Conservation (phyloP, 2,797 vertebrate genomes). For the Microcaecilia unicolor region DNA sequence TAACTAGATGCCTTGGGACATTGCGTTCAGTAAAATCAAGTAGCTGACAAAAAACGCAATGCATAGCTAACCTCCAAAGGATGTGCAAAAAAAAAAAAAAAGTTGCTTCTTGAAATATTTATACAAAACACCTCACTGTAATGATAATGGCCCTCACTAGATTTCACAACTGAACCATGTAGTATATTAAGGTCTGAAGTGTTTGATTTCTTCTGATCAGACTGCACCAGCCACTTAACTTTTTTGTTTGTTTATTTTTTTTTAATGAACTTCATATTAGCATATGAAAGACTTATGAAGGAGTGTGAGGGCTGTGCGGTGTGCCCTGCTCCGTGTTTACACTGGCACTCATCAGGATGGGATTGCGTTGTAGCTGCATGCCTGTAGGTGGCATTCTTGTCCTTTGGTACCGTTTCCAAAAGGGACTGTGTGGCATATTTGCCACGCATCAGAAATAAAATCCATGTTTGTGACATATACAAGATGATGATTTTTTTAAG, state of each 20-base stretch:
- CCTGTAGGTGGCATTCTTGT: constrained; percentile 25
- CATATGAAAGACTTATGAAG: constrained; percentile 8
- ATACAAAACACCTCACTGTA: constrained; percentile 20
- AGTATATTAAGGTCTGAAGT: constrained; percentile 7
- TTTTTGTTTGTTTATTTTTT: constrained; percentile 32
- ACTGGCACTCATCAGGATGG: background rate
- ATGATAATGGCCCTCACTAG: constrained; percentile 25
- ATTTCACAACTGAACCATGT: constrained; percentile 21
- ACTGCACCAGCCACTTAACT: constrained; percentile 13
- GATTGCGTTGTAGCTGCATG: fast-evolving
- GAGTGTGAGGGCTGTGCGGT: background rate
- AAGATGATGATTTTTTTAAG: too few species aligned
- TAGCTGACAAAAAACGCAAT: constrained; percentile 24
- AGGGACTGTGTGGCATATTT: background rate
- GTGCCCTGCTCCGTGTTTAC: background rate
- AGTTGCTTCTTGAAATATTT: constrained; percentile 37
- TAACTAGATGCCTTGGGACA: constrained; percentile 30
- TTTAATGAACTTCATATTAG: constrained; percentile 19
- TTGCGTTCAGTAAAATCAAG: constrained; percentile 28
- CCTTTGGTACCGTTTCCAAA: background rate
- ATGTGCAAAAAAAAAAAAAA: constrained; percentile 21
- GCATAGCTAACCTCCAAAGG: constrained; percentile 23
- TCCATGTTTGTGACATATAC: too few species aligned
- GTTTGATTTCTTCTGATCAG: constrained; percentile 19
- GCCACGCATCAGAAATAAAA: background rate